Evolutionary conservation across 1,140 invertebrate species (phyloP), one percentile per base, ranked within the genome.

Genomic region (Monochamus saltuarius): DNA sequence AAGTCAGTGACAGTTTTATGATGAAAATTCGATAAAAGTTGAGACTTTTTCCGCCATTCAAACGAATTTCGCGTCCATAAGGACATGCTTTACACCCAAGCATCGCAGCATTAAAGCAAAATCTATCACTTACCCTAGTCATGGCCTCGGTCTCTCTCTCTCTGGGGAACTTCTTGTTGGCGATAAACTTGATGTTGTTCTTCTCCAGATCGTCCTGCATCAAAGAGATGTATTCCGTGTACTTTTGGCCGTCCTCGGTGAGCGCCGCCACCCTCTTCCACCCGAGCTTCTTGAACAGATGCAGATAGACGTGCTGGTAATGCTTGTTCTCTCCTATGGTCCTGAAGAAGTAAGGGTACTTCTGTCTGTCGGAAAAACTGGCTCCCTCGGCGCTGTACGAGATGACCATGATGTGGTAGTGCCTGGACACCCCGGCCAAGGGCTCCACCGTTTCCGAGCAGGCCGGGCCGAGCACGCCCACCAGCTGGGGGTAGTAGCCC

Each of bases 391-490:
- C 91, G 57, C 87, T 88, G 73, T 93, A 94, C 36, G 89, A 91
- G 40, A 94, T 87, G 0, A 91, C 84, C 36, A 91, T 80, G 19
- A 87, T 89, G 58, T 85, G 85, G 66, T 88, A 92, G 69, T 90
- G 85, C 56, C 85, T 89, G 0, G 90, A 88, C n/a, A 94, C 83
- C 0, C 87, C 88, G 8, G 90, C 89, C 13, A 94, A 79, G 0
- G 90, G 89, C 72, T 92, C 89, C 0, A 92, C 87, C 1, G 90
- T 91, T 72, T 93, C 90, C 4, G 89, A 90, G 73, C 91, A 94
- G 7, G 88, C 90, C 3, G 91, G 91, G n/a, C 91, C 91, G 38
- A 92, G 72, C 19, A 93, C 85, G 4, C 89, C 90, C 38, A 88
- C 79, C 35, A 91, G 73, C 29, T 81, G 81, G 7, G 79, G 70